These are phyloP conservation scores for Drosophila leontia DNA, from an alignment of 1,140 invertebrate species.

Conservation along the genomic window DNA sequence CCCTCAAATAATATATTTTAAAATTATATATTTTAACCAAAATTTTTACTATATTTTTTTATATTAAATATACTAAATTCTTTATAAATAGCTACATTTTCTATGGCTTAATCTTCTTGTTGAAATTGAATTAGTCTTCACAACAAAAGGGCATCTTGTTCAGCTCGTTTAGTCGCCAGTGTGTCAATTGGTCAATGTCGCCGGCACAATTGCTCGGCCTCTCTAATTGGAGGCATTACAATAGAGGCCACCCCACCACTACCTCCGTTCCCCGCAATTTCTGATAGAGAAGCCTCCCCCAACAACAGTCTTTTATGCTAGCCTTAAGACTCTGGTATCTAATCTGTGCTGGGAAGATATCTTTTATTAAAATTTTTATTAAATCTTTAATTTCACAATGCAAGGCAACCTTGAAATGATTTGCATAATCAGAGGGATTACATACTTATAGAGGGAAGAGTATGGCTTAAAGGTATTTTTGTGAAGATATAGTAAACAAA, in stretches of 20 bases:
- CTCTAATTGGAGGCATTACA: slow-evolving; percentile 64
- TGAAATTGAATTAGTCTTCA: slow-evolving; percentile 36
- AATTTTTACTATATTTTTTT: neutral
- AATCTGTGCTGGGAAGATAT: slow-evolving; percentile 56
- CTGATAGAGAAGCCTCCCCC: neutral
- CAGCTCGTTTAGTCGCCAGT: slow-evolving; percentile 41
- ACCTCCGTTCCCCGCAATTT: neutral
- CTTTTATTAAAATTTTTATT: slow-evolving; percentile 50
- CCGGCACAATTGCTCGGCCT: slow-evolving; percentile 53
- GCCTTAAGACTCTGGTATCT: slow-evolving; percentile 57
- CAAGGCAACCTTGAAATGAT: slow-evolving; percentile 25
- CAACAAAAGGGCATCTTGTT: slow-evolving; percentile 55
- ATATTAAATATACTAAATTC: neutral
- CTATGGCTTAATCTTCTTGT: slow-evolving; percentile 10
- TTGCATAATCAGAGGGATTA: slow-evolving; percentile 9
- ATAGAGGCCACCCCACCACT: slow-evolving; percentile 24
- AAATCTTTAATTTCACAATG: slow-evolving; percentile 69
- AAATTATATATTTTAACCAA: neutral
- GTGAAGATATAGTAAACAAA: neutral
- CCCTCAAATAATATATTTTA: neutral
- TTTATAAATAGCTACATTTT: neutral
- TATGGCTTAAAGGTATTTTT: neutral
- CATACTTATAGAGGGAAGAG: neutral
- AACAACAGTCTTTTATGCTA: slow-evolving; percentile 44
- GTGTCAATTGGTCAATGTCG: slow-evolving; percentile 82